These are phyloP conservation scores for Spialia ferax DNA, from an alignment of 2,888 invertebrate genomes.

Conservation along the genomic window DNA sequence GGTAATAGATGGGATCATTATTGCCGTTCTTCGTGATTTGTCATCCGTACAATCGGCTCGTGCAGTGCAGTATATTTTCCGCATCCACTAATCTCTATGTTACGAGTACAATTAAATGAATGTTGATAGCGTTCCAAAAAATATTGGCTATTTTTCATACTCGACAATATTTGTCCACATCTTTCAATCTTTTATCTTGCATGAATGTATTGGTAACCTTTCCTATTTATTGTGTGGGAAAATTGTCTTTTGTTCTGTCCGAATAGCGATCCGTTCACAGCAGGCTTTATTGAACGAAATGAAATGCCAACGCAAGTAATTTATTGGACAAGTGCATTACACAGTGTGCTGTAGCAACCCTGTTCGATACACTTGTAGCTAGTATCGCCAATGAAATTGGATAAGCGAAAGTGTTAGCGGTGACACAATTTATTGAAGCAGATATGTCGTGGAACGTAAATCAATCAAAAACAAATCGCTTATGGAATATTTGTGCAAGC, in stretches of 20 bases:
- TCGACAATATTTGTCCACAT: too few species aligned
- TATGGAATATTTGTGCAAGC: not conserved
- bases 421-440: constrained; percentile 7
- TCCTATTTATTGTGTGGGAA: not conserved
- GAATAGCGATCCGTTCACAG: constrained; percentile 19
- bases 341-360: constrained; percentile 23
- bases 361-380: too few species aligned
- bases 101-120: constrained; percentile 5
- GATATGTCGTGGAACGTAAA: constrained; percentile 23
- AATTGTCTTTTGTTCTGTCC: not conserved
- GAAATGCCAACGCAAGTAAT: constrained; percentile 32
- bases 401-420: constrained; percentile 25
- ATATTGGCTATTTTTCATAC: not conserved
- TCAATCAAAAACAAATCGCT: constrained; percentile 11
- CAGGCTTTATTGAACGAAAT: constrained; percentile 30
- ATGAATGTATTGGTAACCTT: too few species aligned
- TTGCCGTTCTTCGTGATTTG: constrained; percentile 35
- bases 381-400: constrained; percentile 18
- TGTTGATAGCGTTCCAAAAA: not conserved
- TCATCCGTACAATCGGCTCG: constrained; percentile 32
- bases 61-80: constrained; percentile 33
- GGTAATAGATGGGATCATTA: constrained; percentile 38
- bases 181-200: too few species aligned
- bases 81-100: constrained; percentile 24
- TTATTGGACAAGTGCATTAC: constrained; percentile 31